Percentiles rank a stretch among this genome's conserved stretches.
phyloP scores from a whole-genome alignment of 2,113 vertebrate genomes.

The Tylochromis polylepis region DNA sequence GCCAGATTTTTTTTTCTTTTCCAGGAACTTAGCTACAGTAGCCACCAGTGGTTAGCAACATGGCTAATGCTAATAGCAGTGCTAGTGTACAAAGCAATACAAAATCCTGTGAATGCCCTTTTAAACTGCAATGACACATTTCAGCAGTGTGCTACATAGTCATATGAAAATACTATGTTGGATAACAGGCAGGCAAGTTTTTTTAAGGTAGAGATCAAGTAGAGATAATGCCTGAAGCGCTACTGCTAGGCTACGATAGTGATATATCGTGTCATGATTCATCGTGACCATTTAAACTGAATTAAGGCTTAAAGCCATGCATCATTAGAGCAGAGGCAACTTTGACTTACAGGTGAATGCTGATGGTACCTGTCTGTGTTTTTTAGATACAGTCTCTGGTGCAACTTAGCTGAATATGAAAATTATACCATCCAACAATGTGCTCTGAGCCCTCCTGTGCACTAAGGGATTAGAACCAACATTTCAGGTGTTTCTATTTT shows the following conservation, averaged over 20 bases:
- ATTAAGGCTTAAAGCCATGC: background rate
- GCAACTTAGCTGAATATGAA: background rate
- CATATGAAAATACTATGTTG: background rate
- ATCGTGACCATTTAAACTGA: background rate
- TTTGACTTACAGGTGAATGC: background rate
- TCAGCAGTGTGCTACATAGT: background rate
- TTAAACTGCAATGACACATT: background rate
- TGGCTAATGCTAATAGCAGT: background rate
- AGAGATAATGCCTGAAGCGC: background rate
- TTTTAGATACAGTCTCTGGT: background rate
- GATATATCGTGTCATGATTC: background rate
- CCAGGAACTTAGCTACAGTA: background rate
- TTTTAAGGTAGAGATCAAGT: background rate
- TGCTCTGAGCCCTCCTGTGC: background rate
- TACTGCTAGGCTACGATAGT: background rate
- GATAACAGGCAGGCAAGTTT: accelerated
- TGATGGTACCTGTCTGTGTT: background rate
- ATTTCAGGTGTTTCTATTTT: background rate
- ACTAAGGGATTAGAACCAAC: background rate
- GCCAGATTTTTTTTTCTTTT: background rate
- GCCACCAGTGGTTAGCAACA: background rate
- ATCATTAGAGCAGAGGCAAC: background rate
- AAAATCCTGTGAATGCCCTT: background rate
- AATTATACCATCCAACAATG: background rate
- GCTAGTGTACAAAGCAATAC: background rate